phyloP scores from a whole-genome alignment of 2,888 invertebrate genomes.

The Harmothoe impar region DNA sequence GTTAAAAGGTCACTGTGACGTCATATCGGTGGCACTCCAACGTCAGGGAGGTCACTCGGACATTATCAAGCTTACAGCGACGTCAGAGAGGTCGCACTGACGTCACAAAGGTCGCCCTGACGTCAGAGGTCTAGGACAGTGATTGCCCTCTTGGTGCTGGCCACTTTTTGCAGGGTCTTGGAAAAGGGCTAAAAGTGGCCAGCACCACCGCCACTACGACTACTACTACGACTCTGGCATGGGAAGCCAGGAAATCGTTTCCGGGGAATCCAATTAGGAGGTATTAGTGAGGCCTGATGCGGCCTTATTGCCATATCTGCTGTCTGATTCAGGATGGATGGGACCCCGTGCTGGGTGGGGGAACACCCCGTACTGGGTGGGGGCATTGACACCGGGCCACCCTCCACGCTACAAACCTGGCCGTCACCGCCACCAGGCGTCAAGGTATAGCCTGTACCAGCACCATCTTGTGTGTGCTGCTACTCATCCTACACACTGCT shows the following conservation, averaged over 20 bases:
- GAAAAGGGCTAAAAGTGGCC: background rate
- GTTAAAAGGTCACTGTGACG: background rate
- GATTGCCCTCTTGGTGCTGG: background rate
- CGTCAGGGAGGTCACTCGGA: too few species aligned
- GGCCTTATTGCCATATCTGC: constrained; percentile 3
- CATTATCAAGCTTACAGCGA: too few species aligned
- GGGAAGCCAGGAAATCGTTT: background rate
- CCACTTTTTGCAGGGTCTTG: too few species aligned
- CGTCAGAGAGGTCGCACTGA: background rate
- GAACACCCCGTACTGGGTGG: background rate
- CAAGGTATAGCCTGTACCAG: too few species aligned
- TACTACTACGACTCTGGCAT: too few species aligned
- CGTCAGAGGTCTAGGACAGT: background rate
- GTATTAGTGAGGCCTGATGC: background rate
- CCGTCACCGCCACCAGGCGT: too few species aligned
- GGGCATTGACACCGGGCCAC: background rate
- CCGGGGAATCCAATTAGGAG: constrained; percentile 22
- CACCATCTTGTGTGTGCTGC: too few species aligned
- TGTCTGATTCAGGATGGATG: background rate
- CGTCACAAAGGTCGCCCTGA: background rate
- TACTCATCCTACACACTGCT: too few species aligned
- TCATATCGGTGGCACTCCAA: too few species aligned
- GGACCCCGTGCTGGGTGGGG: background rate
- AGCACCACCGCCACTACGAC: background rate
- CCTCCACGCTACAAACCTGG: too few species aligned